Evolutionary conservation across 2,888 invertebrate genomes (phyloP).

Genomic region (Oscheius sp.): DNA sequence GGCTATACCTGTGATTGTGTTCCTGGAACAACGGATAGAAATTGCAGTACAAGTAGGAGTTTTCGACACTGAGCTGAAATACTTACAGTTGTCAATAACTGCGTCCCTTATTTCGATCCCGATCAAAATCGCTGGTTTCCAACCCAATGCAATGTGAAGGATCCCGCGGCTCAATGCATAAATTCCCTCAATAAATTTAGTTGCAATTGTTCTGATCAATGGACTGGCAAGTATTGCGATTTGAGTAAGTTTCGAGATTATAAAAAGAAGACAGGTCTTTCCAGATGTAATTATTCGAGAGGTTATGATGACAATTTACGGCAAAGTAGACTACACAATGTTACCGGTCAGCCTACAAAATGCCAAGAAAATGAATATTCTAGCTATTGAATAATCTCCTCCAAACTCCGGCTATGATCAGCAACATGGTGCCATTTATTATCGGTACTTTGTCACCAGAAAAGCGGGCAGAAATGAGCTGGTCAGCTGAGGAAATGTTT

Average conservation of each 20-base stretch:
- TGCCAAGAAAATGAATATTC: slow-evolving; percentile 4
- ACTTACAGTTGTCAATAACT: slow-evolving; percentile 2
- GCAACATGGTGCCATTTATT: slow-evolving; percentile 60
- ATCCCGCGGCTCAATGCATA: slow-evolving; percentile 17
- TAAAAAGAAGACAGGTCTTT: not conserved
- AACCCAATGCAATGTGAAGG: slow-evolving; percentile 24
- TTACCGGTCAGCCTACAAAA: slow-evolving; percentile 34
- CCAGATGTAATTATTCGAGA: slow-evolving; percentile 45
- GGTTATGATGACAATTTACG: slow-evolving; percentile 48
- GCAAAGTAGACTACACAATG: slow-evolving; percentile 45
- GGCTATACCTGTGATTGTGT: slow-evolving; percentile 1
- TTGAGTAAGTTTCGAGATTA: slow-evolving; percentile 32
- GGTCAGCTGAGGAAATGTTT: slow-evolving; percentile 57
- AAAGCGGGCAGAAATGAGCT: slow-evolving; percentile 45
- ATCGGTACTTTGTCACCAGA: slow-evolving; percentile 38
- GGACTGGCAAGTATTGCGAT: slow-evolving; percentile 49
- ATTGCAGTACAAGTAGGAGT: not conserved
- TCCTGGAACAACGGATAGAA: not conserved
- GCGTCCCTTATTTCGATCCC: not conserved
- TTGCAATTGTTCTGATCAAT: slow-evolving; percentile 48
- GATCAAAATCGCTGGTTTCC: not conserved
- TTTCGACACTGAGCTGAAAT: not conserved
- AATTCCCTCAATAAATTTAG: slow-evolving; percentile 35
- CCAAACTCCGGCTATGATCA: slow-evolving; percentile 53
- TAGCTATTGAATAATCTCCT: slow-evolving; percentile 55